Evolutionary conservation across 64 coral and sea anemone species (phyloP), one percentile per base, ranked within the genome.

Genomic region (Actinia equina): DNA sequence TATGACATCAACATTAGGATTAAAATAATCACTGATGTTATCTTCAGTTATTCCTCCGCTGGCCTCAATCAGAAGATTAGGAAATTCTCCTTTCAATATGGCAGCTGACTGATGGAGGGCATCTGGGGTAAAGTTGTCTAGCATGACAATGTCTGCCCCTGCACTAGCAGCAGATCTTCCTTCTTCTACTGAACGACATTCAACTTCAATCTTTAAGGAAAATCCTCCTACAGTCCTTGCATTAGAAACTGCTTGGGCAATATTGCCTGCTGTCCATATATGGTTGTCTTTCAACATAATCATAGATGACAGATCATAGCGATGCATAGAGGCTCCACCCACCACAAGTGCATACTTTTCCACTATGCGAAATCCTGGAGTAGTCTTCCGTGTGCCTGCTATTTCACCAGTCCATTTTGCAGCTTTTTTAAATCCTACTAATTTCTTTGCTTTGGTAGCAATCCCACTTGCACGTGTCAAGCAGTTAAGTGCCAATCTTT

Each of bases 211-310:
- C 78, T 99, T 99, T 7, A 95, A 86, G 10, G 91, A 95, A 56
- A 99, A 99, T 51, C 97, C 97, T 14, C 97, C 97, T 17, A 92
- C 91, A 76, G 45, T 91, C 61, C 91, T 91, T 77, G 97, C 97
- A 23, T 90, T 89, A 74, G 86, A 45, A 20, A 99, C 97, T 43
- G 97, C 97, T n/a, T 79, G 83, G 10, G 15, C 77, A 17, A 99
- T 83, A 77, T 85, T 92, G 44, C 97, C 97, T 15, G 88, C 89
- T 19, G 87, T 93, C 97, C 97, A 99, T 67, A 99, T 95, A 55
- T 99, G 97, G 53, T 99, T 99, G 46, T 99, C 97, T 89, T 99
- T 99, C 11, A 99, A 89, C 97, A 99, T 99, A 59, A 99, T 90
- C 97, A 99, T 95, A 1, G 97, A 93, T 2, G 97, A 99, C 22